Percentiles rank a stretch among this genome's conserved stretches.
Evolutionary conservation across 2,888 invertebrate species (phyloP).

Genomic region (Hyppa rectilinea): DNA sequence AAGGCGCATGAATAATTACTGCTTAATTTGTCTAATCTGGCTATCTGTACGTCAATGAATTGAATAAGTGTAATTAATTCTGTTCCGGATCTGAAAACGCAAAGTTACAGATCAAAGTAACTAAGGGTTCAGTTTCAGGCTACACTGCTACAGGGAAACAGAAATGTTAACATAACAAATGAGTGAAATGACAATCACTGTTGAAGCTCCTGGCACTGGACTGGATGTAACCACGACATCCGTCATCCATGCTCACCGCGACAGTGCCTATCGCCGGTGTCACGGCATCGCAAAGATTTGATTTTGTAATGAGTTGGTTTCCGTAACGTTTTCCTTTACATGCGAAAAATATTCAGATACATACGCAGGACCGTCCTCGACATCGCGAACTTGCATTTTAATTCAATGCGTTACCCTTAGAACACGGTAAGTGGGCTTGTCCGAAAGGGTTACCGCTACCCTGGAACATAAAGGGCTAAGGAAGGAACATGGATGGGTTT

Average conservation of each 20-base stretch:
- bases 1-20: slow-evolving; percentile 24
- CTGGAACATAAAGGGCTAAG: too few species aligned
- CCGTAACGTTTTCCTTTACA: slow-evolving; percentile 43
- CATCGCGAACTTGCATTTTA: slow-evolving; percentile 38
- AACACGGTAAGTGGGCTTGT: too few species aligned
- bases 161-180: slow-evolving; percentile 9
- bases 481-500: too few species aligned
- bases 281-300: slow-evolving; percentile 56
- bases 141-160: neutral
- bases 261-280: slow-evolving; percentile 54
- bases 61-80: neutral
- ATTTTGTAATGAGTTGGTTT: slow-evolving; percentile 32
- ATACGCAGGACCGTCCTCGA: slow-evolving; percentile 40
- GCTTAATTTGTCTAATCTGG: neutral
- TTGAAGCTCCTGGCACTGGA: slow-evolving; percentile 34
- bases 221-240: slow-evolving; percentile 27
- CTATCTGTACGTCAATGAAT: neutral
- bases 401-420: slow-evolving; percentile 1
- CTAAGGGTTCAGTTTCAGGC: neutral
- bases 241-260: slow-evolving; percentile 30
- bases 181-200: slow-evolving; percentile 5
- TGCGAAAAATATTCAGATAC: slow-evolving; percentile 45
- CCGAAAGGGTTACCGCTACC: too few species aligned
- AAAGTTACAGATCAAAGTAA: neutral
- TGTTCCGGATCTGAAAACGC: neutral